Evolutionary conservation across 2,888 invertebrate species (phyloP).

Genomic region (Drosophila melanosoma): DNA sequence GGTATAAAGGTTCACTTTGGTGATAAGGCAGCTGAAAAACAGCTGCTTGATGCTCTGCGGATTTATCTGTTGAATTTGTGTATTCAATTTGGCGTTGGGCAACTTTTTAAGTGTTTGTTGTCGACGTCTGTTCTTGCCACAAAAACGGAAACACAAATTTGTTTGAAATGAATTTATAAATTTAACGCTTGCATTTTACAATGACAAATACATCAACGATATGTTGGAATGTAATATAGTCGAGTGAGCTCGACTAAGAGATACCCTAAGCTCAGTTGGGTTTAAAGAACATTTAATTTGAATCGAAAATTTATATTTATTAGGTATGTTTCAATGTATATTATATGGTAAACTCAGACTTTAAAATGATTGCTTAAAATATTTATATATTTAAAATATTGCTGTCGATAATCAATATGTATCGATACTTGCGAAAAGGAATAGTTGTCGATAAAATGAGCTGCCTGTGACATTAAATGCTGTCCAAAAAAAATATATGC

Average conservation of each 20-base stretch:
- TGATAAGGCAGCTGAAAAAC: conserved; percentile 9
- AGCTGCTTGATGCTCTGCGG: conserved; percentile 28
- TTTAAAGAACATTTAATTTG: too few species aligned
- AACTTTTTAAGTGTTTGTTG: conserved; percentile 42
- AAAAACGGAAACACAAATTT: conserved; percentile 46
- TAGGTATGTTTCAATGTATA: too few species aligned
- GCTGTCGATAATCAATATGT: too few species aligned
- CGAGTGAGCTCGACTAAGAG: neutral
- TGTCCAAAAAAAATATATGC: neutral
- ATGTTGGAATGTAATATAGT: neutral
- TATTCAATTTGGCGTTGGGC: conserved; percentile 27
- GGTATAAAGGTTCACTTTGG: neutral
- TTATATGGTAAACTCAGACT: too few species aligned
- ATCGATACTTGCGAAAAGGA: too few species aligned
- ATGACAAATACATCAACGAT: conserved; percentile 14
- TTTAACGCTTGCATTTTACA: conserved; percentile 54
- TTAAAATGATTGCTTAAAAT: too few species aligned
- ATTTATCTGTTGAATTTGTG: conserved; percentile 30
- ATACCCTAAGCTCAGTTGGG: neutral
- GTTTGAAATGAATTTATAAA: conserved; percentile 65
- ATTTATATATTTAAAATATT: too few species aligned
- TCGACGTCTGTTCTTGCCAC: conserved; percentile 29
- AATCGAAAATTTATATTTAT: too few species aligned
- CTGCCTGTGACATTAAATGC: neutral
- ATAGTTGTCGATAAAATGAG: neutral